Conservation (phyloP, 2,113 vertebrate species). For the Erpornis zantholeuca region DNA sequence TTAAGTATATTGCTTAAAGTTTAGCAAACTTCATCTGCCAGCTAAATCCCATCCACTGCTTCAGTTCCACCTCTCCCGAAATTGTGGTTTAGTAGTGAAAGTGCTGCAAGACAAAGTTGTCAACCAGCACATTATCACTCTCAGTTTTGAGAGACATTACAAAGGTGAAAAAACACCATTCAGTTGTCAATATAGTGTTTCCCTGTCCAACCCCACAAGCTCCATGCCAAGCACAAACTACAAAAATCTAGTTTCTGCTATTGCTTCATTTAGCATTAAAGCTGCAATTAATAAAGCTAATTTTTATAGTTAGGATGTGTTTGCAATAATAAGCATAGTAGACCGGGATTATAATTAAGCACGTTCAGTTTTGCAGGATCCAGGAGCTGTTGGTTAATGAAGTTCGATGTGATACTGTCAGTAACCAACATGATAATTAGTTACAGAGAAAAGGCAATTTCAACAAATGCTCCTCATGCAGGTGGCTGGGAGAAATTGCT, state of each 20-base stretch:
- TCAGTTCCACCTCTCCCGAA: neutral
- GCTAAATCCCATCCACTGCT: neutral
- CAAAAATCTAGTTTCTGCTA: neutral
- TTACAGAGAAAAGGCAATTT: slow-evolving; percentile 18
- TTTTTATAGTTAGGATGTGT: neutral
- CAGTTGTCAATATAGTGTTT: neutral
- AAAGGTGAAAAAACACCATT: neutral
- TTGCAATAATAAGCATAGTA: neutral
- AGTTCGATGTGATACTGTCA: neutral
- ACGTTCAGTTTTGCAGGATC: neutral
- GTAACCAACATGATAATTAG: slow-evolving; percentile 25
- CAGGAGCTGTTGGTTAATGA: neutral
- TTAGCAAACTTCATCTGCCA: neutral
- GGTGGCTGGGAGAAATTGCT: slow-evolving; percentile 32
- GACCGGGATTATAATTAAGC: neutral
- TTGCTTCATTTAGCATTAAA: neutral
- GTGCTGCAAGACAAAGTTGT: neutral
- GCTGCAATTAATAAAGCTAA: neutral
- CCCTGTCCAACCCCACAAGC: neutral
- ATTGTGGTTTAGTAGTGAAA: neutral
- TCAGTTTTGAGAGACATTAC: neutral
- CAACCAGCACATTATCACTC: neutral
- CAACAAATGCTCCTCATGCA: slow-evolving; percentile 30
- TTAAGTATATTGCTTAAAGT: no score
- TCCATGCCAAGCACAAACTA: neutral